phyloP scores from a whole-genome alignment of 2,113 vertebrate genomes.

The Alouatta palliata region DNA sequence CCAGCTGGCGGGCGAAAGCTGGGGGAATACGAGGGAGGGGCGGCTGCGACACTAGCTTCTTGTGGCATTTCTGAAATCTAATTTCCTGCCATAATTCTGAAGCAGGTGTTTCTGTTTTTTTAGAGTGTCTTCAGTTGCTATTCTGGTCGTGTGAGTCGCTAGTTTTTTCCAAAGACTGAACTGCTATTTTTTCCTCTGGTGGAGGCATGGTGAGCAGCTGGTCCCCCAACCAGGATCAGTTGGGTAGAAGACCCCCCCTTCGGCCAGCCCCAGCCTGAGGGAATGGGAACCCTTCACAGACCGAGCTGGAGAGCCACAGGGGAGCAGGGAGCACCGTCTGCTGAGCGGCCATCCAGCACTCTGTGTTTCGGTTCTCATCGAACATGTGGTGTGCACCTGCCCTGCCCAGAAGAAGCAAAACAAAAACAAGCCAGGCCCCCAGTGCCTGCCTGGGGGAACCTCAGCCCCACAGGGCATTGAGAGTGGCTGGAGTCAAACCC shows the following conservation, averaged over 20 bases:
- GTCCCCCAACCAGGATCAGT: not conserved
- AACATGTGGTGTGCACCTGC: not conserved
- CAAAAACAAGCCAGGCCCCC: not conserved
- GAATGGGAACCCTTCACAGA: not conserved
- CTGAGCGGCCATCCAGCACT: not conserved
- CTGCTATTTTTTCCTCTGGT: slow-evolving; percentile 39
- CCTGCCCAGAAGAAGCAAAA: not conserved
- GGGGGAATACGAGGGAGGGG: not conserved
- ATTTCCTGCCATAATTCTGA: slow-evolving; percentile 52
- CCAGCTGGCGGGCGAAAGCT: not conserved
- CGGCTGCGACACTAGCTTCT: not conserved
- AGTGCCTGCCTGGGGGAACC: not conserved
- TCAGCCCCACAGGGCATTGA: accelerated
- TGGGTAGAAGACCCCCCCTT: not conserved
- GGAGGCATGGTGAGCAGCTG: not conserved
- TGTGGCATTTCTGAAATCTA: slow-evolving; percentile 56
- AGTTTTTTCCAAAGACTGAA: slow-evolving; percentile 30
- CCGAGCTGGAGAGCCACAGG: not conserved
- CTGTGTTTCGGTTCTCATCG: not conserved
- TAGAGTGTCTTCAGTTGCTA: slow-evolving; percentile 39
- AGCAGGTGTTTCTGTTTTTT: slow-evolving; percentile 67
- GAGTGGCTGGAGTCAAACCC: not conserved
- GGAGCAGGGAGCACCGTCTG: not conserved
- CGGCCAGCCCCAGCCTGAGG: not conserved
- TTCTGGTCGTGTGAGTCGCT: slow-evolving; percentile 37